Percentiles rank a stretch among this genome's conserved stretches.
These are phyloP conservation scores for Nomada ferruginata DNA, from an alignment of 2,888 invertebrate genomes.

Conservation along the genomic window DNA sequence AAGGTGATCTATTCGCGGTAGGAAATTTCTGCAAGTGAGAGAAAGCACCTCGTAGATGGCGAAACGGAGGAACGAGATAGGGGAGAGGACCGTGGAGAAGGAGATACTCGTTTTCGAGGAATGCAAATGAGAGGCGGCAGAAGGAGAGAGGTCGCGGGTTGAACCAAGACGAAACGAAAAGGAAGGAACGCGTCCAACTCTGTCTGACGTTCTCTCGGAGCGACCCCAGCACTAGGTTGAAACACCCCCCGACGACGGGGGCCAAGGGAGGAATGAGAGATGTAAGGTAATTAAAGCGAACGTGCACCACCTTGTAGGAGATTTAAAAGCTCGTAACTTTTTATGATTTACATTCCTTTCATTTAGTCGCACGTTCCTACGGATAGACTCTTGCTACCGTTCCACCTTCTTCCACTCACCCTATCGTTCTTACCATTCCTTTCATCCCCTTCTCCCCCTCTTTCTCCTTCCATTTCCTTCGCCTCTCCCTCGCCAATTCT, in stretches of 20 bases:
- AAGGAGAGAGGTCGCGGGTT: constrained; percentile 46
- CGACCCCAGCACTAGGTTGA: constrained; percentile 32
- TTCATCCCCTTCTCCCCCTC: constrained; percentile 18
- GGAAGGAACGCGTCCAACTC: constrained; percentile 48
- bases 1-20: constrained; percentile 82
- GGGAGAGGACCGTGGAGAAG: constrained; percentile 22
- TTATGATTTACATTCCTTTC: constrained; percentile 84
- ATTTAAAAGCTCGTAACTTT: constrained; percentile 85
- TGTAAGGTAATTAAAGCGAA: constrained; percentile 84
- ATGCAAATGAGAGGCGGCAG: constrained; percentile 78
- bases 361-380: constrained; percentile 82
- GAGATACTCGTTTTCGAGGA: constrained; percentile 74
- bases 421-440: not conserved
- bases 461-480: constrained; percentile 17
- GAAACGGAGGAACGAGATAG: constrained; percentile 53
- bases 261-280: constrained; percentile 80
- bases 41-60: constrained; percentile 57
- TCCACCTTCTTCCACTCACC: constrained; percentile 35
- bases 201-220: constrained; percentile 42
- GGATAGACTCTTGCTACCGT: constrained; percentile 74
- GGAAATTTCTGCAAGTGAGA: constrained; percentile 73
- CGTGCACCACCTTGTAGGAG: constrained; percentile 84
- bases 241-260: constrained; percentile 64
- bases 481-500: constrained; percentile 15
- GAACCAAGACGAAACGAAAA: constrained; percentile 32